Evolutionary conservation across 2,888 invertebrate genomes (phyloP), one percentile per base, ranked within the genome.

Genomic region (Nomada fabriciana): DNA sequence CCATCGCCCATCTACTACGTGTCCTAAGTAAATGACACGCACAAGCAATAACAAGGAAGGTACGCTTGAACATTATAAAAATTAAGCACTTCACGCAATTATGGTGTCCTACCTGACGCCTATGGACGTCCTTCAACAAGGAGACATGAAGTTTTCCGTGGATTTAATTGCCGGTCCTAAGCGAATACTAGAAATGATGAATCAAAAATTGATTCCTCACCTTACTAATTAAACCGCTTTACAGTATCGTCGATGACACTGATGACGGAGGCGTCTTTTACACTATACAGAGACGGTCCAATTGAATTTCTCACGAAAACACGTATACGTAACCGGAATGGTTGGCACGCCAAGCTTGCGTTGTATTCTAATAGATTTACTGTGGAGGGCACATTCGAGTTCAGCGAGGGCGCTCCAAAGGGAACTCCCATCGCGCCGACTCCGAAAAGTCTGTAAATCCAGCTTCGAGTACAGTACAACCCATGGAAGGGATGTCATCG

Each of bases 361-460:
- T 71, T 13, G 53, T 70, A 59, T 76, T 88, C 86, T 87, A 83
- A 85, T 75, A 61, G 67, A 67, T 60, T 73, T 55, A 29, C 63
- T 53, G 42, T 73, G 76, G 77, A 84, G 74, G 86, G 81, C 23
- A 70, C 73, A 67, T 73, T 79, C 77, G 81, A 72, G 57, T 65
- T 53, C 75, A 76, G 42, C 25, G 88, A 85, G 86, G 84, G 87
- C 89, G 89, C 89, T 86, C 78, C 71, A 84, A 85, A 74, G 87
- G 71, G n/a, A 86, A 71, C 55, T 57, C 20, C 9, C 71, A 85
- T 83, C 81, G 89, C 89, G 89, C 90, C 89, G 89, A 89, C 89
- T 82, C 87, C 76, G 82, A 86, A 82, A 87, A 88, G 76, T 82
- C 83, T 80, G 81, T 80, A 75, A 84, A 83, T 82, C 69, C 69